Conservation (phyloP, 2,888 invertebrate genomes). For the Xiphydria camelus region DNA sequence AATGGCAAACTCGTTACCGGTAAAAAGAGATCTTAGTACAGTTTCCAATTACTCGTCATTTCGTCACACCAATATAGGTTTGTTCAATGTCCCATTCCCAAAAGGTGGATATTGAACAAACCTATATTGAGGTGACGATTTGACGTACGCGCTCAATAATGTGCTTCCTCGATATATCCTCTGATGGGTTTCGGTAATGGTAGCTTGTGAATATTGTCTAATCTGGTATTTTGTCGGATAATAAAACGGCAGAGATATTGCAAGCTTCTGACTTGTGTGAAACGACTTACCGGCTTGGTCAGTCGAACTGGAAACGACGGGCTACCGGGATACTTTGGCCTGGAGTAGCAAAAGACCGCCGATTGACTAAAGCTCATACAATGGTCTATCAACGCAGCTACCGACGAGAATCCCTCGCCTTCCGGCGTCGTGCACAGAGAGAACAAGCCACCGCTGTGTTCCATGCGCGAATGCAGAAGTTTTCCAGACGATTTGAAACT, state of each 20-base stretch:
- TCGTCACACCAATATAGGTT: too few relatives aligned
- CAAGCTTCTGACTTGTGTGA: slow-evolving; percentile 70
- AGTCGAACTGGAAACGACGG: slow-evolving; percentile 75
- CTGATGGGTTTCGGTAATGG: slow-evolving; percentile 67
- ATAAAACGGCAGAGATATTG: slow-evolving; percentile 76
- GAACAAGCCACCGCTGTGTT: slow-evolving; percentile 71
- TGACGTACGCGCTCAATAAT: slow-evolving; percentile 40
- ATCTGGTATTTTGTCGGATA: slow-evolving; percentile 69
- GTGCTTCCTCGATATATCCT: slow-evolving; percentile 60
- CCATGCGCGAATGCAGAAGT: slow-evolving; percentile 75
- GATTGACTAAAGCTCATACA: slow-evolving; percentile 73
- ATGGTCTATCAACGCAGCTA: slow-evolving; percentile 74
- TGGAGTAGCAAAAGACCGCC: slow-evolving; percentile 74
- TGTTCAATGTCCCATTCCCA: too few relatives aligned
- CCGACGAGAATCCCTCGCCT: slow-evolving; percentile 61
- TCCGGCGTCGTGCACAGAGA: slow-evolving; percentile 65
- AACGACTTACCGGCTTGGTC: slow-evolving; percentile 74
- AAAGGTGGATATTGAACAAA: too few relatives aligned
- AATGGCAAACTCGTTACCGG: too few relatives aligned
- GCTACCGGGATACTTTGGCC: slow-evolving; percentile 67
- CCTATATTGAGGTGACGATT: too few relatives aligned
- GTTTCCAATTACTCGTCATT: too few relatives aligned
- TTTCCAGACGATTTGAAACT: slow-evolving; percentile 73
- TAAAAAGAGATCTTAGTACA: too few relatives aligned
- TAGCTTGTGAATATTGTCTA: slow-evolving; percentile 71